Conservation (phyloP, 2,113 vertebrate genomes). For the Grallaria varia region DNA sequence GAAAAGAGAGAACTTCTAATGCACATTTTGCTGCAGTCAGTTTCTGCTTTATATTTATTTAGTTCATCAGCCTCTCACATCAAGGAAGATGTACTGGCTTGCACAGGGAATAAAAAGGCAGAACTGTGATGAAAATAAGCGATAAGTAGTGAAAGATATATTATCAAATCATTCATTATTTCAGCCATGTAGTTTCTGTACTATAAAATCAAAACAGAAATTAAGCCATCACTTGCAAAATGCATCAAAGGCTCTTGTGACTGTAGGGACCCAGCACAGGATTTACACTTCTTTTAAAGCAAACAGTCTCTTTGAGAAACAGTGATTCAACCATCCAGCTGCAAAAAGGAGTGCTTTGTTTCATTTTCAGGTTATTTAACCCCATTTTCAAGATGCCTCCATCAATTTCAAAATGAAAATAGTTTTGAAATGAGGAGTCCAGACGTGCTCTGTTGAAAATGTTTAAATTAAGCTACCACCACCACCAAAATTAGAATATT, state of each 20-base stretch:
- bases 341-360: conserved; percentile 39
- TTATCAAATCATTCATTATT: conserved; percentile 25
- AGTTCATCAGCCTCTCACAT: not conserved
- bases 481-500: not conserved
- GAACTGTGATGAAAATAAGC: conserved; percentile 32
- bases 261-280: not conserved
- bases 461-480: not conserved
- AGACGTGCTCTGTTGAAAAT: not conserved
- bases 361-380: conserved; percentile 9
- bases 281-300: conserved; percentile 29
- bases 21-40: conserved; percentile 17
- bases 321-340: not conserved
- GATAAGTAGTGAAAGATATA: conserved; percentile 30
- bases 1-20: conserved; percentile 16
- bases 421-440: not conserved
- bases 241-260: conserved; percentile 7
- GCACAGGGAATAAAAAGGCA: conserved; percentile 40
- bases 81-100: conserved; percentile 11
- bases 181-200: conserved; percentile 13
- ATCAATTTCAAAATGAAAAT: conserved; percentile 6
- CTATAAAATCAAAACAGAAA: conserved; percentile 51
- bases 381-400: not conserved
- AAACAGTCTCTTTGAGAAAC: not conserved
- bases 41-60: conserved; percentile 34
- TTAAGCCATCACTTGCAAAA: conserved; percentile 28